Evolutionary conservation across 2,888 invertebrate genomes (phyloP).

Genomic region (Phaedon cochleariae): DNA sequence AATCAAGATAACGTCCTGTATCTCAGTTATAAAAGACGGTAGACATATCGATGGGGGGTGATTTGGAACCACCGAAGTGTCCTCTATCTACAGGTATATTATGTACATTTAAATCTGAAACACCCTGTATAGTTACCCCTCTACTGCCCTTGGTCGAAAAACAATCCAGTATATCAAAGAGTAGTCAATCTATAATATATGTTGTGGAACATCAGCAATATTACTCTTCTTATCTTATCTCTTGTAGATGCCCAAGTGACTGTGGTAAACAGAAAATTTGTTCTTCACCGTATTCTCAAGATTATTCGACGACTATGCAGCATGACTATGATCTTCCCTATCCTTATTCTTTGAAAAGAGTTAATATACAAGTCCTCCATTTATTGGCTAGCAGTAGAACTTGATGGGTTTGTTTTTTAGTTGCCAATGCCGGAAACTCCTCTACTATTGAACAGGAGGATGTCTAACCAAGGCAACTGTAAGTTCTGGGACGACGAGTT

Average conservation of each 20-base stretch:
- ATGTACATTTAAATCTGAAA: too few species aligned
- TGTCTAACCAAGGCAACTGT: conserved; percentile 37
- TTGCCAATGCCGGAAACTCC: conserved; percentile 50
- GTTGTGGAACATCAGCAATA: too few species aligned
- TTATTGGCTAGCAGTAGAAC: neutral
- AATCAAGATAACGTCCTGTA: too few species aligned
- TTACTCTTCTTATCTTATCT: neutral
- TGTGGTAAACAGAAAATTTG: conserved; percentile 10
- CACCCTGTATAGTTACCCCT: too few species aligned
- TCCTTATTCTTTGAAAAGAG: conserved; percentile 63
- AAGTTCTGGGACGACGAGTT: conserved; percentile 54
- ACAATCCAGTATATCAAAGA: too few species aligned
- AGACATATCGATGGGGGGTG: too few species aligned
- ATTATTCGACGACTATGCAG: conserved; percentile 66
- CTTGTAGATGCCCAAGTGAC: neutral
- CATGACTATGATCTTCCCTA: conserved; percentile 65
- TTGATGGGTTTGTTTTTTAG: conserved; percentile 46
- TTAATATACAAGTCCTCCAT: conserved; percentile 45
- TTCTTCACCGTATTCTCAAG: conserved; percentile 39
- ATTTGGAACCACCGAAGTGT: too few species aligned
- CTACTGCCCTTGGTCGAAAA: too few species aligned
- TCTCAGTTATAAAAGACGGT: too few species aligned
- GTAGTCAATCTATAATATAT: too few species aligned
- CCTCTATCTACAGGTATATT: too few species aligned
- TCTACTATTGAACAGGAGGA: conserved; percentile 47